Conservation (phyloP, 2,888 invertebrate species). For the Hemaris fuciformis region DNA sequence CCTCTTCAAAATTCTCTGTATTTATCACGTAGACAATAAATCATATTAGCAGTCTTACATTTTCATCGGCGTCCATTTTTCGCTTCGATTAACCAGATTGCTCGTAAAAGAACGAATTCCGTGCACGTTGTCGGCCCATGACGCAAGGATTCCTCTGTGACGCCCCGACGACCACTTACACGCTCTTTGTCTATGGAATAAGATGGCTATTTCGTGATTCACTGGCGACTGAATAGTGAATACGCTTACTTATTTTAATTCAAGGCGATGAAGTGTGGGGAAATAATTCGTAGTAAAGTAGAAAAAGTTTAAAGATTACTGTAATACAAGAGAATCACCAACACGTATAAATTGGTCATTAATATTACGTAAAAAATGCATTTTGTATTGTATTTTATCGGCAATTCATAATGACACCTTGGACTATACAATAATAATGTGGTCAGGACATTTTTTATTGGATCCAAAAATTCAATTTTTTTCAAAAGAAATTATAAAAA, state of each 20-base stretch:
- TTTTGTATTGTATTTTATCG: no score
- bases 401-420: no score
- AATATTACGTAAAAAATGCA: no score
- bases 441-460: no score
- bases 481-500: slow-evolving; percentile 30
- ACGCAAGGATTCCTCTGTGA: slow-evolving; percentile 34
- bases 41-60: slow-evolving; percentile 6
- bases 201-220: neutral
- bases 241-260: neutral
- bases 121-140: slow-evolving; percentile 51
- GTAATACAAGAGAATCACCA: no score
- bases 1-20: neutral
- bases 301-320: no score
- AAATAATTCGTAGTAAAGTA: neutral
- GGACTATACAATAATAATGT: no score
- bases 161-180: slow-evolving; percentile 26
- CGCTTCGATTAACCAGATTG: slow-evolving; percentile 36
- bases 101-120: slow-evolving; percentile 51
- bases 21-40: slow-evolving; percentile 8
- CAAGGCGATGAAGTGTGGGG: neutral
- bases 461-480: no score
- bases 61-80: slow-evolving; percentile 11
- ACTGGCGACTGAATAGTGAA: neutral
- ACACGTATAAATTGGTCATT: no score
- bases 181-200: slow-evolving; percentile 12